Evolutionary conservation across 2,888 invertebrate species (phyloP).

Genomic region (Panopea generosa): DNA sequence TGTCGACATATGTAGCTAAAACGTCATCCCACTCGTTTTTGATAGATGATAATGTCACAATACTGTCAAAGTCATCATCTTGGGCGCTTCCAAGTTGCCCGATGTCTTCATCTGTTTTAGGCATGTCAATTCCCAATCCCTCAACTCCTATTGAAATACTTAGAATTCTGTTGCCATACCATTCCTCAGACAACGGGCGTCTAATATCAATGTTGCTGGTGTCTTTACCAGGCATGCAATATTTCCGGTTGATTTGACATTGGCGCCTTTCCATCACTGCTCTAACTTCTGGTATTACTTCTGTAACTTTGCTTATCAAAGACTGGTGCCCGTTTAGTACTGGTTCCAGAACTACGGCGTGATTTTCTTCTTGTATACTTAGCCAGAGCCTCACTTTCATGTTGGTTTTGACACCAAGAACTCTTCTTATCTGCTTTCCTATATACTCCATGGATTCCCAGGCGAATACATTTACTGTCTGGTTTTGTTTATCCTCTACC

Average conservation of each 20-base stretch:
- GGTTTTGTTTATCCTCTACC: conserved; percentile 22
- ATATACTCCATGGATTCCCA: conserved; percentile 57
- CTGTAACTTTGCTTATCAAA: conserved; percentile 31
- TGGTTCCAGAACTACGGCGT: conserved; percentile 31
- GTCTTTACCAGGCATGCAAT: too few relatives aligned
- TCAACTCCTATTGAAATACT: conserved; percentile 36
- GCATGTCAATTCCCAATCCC: conserved; percentile 20
- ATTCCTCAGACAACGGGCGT: conserved; percentile 12
- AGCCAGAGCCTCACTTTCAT: conserved; percentile 43
- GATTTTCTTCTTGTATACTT: conserved; percentile 23
- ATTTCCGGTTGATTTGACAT: neutral
- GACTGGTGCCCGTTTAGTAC: conserved; percentile 13
- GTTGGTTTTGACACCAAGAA: conserved; percentile 18
- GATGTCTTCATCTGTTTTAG: neutral
- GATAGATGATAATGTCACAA: conserved; percentile 55
- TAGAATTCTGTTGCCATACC: conserved; percentile 23
- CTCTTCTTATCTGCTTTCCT: conserved; percentile 40
- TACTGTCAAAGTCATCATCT: conserved; percentile 35
- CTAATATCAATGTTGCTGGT: neutral
- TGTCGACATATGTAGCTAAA: conserved; percentile 32
- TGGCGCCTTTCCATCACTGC: conserved; percentile 28
- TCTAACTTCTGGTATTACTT: conserved; percentile 22
- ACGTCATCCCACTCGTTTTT: conserved; percentile 50
- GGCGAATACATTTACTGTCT: conserved; percentile 36
- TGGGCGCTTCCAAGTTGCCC: neutral